Conservation (phyloP, 1,140 invertebrate genomes). For the Conopomorpha cramerella region DNA sequence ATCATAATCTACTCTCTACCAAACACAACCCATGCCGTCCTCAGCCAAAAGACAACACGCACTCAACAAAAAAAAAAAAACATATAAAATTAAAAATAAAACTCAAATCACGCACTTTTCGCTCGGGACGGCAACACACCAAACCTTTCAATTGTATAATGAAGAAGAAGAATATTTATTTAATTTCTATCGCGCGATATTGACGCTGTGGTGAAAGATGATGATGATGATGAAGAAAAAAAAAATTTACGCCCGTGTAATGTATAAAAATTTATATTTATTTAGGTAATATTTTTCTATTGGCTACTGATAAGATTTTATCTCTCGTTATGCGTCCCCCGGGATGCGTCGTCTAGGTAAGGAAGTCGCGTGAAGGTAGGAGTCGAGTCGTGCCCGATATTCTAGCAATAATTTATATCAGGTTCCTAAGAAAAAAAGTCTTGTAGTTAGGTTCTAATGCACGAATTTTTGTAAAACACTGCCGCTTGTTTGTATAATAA, state of each 20-base stretch:
- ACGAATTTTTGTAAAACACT: conserved; percentile 56
- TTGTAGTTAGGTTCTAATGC: conserved; percentile 58
- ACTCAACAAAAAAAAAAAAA: not conserved
- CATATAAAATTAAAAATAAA: not conserved
- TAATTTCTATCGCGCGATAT: conserved; percentile 6
- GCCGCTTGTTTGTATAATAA: too few species aligned
- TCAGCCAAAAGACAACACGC: too few species aligned
- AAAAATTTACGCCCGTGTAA: conserved; percentile 20
- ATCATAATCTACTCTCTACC: too few species aligned
- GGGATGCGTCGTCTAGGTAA: conserved; percentile 22
- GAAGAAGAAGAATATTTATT: conserved; percentile 16
- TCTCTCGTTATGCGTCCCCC: conserved; percentile 32
- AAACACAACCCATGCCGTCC: too few species aligned
- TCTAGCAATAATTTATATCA: conserved; percentile 59
- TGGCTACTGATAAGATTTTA: conserved; percentile 56
- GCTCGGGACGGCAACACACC: too few species aligned
- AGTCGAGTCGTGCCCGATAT: conserved; percentile 34
- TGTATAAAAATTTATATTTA: conserved; percentile 44
- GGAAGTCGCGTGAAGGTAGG: conserved; percentile 9
- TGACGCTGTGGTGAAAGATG: conserved; percentile 11
- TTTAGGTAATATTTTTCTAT: conserved; percentile 60
- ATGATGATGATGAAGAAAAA: too few species aligned
- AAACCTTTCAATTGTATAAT: conserved; percentile 6
- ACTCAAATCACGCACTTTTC: too few species aligned
- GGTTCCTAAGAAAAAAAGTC: conserved; percentile 58